Base-by-base conservation (phyloP, 2,113 vertebrate species). In the Bucco capensis region DNA sequence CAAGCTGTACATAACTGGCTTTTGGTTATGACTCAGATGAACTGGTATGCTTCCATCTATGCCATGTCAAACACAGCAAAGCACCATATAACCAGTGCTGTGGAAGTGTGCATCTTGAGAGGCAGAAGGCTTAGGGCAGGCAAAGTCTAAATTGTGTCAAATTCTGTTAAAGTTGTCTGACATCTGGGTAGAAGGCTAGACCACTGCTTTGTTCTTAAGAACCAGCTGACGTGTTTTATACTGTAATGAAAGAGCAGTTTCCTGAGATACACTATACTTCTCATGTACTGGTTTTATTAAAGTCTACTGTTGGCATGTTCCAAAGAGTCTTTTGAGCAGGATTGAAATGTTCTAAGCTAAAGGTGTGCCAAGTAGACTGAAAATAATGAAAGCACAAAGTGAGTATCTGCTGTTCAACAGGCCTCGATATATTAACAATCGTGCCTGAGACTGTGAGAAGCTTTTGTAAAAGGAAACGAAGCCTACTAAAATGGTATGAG, bases 331-430 rank as follows among this genome's bases (percentile, higher is more conserved):
- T 84, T 84, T 73, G 40, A 94, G 65, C 83, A 46, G 73, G 51
- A 50, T 73, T 88, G 69, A 95, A 90, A 86, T 65, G 54, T 44
- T 67, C 18, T 73, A 87, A 88, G 19, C 67, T 72, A 57, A 85
- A 89, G 78, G 73, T 94, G 74, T 83, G 84, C 86, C 86, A 92
- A 87, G 75, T 40, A 80, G 76, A 46, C 58, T 92, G 74, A 62
- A 84, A 79, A 77, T 64, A 88, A 80, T n/a, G 71, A 66, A 76
- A 49, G 37, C 44, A 44, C 83, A 18, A 30, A 30, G 66, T 16
- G 40, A 22, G 37, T 62, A 28, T 74, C 40, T 90, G 60, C 64
- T 77, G 64, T 80, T 88, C 64, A 44, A 25, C n/a, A 10, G 42
- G 16, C 33, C 23, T 71, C 69, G 47, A 28, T 64, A 15, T 57